Evolutionary conservation across 2,113 vertebrate species (phyloP), one percentile per base, ranked within the genome.

Genomic region (Myrmecobius fasciatus): DNA sequence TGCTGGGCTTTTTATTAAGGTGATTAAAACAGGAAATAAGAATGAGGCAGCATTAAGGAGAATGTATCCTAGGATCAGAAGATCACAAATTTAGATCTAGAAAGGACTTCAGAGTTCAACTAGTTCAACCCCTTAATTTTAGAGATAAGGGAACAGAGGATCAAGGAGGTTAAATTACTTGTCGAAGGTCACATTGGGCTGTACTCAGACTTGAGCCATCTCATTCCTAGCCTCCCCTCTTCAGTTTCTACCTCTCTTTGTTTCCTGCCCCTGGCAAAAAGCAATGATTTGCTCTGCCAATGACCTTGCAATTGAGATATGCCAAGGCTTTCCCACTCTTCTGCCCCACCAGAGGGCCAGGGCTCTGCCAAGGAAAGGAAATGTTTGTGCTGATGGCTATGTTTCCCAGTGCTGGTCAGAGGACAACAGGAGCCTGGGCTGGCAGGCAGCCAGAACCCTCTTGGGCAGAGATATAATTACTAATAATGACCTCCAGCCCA

Each of bases 391-490:
- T 97, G 94, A 94, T 94, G 92, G 53, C 93, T 93, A 92, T 93
- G 54, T 94, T 95, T 96, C 93, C 93, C 95, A 93, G 92, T 95
- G 96, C 96, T 97, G 95, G 92, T 96, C 89, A 94, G 97, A 97
- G 92, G 93, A 93, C 94, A 95, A 95, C 96, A 97, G 97, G 95
- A 97, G 88, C 36, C 14, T 54, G 96, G 97, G 91, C 95, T 98
- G 98, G 97, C 96, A 52, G 97, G 98, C 97, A 97, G 97, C 98
- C 98, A 98, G 97, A 96, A 83, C 95, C 88, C 91, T 96, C 97
- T 97, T 92, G 14, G 24, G 3, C 91, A 94, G 95, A 97, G 97
- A 98, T 97, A 96, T 51, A 98, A 98, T 98, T 98, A 94, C 96
- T 94, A 96, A 96, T 96, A 97, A 95, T 36, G 91, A 98, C 96